Conservation (phyloP, 1,140 invertebrate species). For the Megathymus violae region DNA sequence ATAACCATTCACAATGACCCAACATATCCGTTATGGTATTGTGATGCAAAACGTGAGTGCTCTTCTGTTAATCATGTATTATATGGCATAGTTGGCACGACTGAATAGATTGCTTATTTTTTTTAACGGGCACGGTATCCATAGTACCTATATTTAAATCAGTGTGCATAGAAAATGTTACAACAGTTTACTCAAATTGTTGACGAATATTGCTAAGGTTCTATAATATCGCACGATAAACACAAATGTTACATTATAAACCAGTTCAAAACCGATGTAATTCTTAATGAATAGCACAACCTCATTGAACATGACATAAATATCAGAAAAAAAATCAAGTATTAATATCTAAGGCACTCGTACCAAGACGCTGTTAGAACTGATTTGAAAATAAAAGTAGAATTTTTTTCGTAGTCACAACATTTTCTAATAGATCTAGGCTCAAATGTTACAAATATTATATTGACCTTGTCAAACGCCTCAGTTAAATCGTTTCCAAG, state of each 20-base stretch:
- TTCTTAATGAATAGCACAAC: slow-evolving; percentile 40
- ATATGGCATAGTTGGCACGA: neutral
- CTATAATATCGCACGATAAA: neutral
- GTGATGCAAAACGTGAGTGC: slow-evolving; percentile 42
- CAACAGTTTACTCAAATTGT: too few relatives aligned
- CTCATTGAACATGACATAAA: slow-evolving; percentile 33
- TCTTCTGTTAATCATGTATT: slow-evolving; percentile 21
- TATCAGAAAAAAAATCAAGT: slow-evolving; percentile 40
- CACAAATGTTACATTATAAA: neutral
- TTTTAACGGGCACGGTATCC: too few relatives aligned
- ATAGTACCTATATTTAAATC: too few relatives aligned
- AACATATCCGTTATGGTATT: slow-evolving; percentile 39
- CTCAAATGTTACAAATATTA: slow-evolving; percentile 4
- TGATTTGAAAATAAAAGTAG: slow-evolving; percentile 49
- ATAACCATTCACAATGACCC: slow-evolving; percentile 39
- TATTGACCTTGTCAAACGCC: neutral
- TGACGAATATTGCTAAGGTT: too few relatives aligned
- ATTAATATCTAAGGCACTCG: slow-evolving; percentile 78
- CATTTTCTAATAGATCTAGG: slow-evolving; percentile 42
- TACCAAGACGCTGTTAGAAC: slow-evolving; percentile 82
- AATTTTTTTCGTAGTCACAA: slow-evolving; percentile 55
- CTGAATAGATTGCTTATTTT: neutral
- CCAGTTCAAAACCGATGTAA: slow-evolving; percentile 8
- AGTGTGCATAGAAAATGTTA: neutral
- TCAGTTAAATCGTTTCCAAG: neutral